Evolutionary conservation across 1,140 invertebrate genomes (phyloP).

Genomic region (Nephila pilipes): DNA sequence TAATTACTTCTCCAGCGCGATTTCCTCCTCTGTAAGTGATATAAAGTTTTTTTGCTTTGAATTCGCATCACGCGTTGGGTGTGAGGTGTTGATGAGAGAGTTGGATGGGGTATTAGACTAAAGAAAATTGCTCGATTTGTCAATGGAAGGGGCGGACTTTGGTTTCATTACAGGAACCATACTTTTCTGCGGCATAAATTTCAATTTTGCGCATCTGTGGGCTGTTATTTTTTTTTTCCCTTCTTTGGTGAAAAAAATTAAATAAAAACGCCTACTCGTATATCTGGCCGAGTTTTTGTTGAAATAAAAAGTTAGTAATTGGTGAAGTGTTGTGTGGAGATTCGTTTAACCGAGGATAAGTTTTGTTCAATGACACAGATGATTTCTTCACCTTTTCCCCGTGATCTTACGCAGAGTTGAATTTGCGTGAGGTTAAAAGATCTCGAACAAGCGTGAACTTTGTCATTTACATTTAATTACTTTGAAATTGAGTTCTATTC

Average conservation of each 20-base stretch:
- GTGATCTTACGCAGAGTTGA: not conserved
- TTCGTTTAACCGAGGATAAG: not conserved
- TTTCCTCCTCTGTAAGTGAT: not conserved
- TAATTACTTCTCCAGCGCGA: not conserved
- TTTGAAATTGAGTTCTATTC: not conserved
- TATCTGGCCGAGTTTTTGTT: not conserved
- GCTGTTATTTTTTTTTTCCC: too few species aligned
- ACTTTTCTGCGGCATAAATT: not conserved
- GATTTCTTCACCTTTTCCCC: not conserved
- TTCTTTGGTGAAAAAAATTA: not conserved
- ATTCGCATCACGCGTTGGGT: constrained; percentile 19
- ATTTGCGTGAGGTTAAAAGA: not conserved
- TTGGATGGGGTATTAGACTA: not conserved
- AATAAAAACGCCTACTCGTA: not conserved
- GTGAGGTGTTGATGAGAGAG: constrained; percentile 60
- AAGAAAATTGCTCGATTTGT: constrained; percentile 50
- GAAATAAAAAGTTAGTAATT: not conserved
- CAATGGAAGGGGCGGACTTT: constrained; percentile 35
- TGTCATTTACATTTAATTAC: not conserved
- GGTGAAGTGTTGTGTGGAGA: not conserved
- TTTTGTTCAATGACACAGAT: not conserved
- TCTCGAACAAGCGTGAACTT: not conserved
- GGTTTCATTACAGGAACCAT: not conserved
- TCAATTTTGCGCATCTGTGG: not conserved
- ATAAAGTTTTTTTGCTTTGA: not conserved